A percentile compares a stretch with the other conserved stretches of the same genome.
Evolutionary conservation across 2,888 invertebrate species (phyloP).

Genomic region (Polymixis lichenea): DNA sequence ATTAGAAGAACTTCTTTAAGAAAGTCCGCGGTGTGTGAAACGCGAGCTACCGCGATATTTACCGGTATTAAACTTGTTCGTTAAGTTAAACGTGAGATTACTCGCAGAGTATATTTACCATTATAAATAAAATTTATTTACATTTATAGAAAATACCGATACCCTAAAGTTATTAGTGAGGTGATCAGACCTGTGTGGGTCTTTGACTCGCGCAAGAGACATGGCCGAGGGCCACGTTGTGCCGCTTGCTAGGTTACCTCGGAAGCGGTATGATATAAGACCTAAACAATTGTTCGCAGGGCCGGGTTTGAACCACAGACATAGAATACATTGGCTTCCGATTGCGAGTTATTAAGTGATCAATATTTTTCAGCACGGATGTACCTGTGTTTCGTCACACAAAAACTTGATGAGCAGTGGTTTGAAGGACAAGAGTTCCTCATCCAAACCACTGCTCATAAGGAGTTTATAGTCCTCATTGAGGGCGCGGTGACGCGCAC

Average conservation of each 20-base stretch:
- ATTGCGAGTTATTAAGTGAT: neutral
- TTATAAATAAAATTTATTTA: constrained; percentile 36
- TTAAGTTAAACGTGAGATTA: constrained; percentile 39
- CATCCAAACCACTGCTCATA: neutral
- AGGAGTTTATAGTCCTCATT: neutral
- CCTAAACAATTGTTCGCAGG: neutral
- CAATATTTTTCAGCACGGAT: no score
- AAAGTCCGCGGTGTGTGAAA: constrained; percentile 34
- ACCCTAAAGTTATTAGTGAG: constrained; percentile 56
- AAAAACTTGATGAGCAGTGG: neutral
- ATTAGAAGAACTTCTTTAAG: constrained; percentile 43
- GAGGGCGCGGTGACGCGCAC: neutral
- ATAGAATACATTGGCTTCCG: neutral
- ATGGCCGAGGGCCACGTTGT: constrained; percentile 19
- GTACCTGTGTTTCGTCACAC: neutral
- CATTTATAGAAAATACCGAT: constrained; percentile 39
- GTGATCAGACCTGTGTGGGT: constrained; percentile 28
- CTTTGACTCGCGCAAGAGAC: constrained; percentile 1
- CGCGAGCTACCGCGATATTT: constrained; percentile 34
- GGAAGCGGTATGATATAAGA: neutral
- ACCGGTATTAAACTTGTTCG: constrained; percentile 29
- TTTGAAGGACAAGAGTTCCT: neutral
- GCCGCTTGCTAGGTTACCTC: constrained; percentile 7
- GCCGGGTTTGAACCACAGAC: constrained; percentile 4
- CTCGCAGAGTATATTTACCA: constrained; percentile 58